Evolutionary conservation across 2,888 invertebrate species (phyloP).

Genomic region (Sclerodermus sp.): DNA sequence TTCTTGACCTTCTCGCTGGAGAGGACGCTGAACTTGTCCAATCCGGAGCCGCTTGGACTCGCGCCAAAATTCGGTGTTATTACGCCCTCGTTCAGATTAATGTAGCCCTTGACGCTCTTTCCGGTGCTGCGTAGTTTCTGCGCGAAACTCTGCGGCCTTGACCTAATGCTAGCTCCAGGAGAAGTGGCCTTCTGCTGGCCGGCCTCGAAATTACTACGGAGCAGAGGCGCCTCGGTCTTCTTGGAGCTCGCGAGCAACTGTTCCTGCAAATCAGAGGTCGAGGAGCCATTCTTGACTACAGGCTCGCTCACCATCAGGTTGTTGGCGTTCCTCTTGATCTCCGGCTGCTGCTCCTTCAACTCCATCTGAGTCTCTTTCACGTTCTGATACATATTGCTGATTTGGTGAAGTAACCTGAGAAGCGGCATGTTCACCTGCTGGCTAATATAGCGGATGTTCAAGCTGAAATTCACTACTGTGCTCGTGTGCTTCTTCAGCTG

Average conservation of each 20-base stretch:
- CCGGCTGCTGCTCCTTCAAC: conserved; percentile 72
- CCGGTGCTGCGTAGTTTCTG: conserved; percentile 84
- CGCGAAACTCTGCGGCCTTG: conserved; percentile 83
- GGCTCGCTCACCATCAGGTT: conserved; percentile 54
- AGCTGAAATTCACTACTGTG: conserved; percentile 86
- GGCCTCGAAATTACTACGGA: conserved; percentile 39
- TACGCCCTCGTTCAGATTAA: conserved; percentile 76
- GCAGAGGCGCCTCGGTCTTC: conserved; percentile 43
- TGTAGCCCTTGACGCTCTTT: conserved; percentile 83
- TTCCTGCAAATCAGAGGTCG: conserved; percentile 68
- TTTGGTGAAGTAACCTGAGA: conserved; percentile 88
- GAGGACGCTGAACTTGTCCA: conserved; percentile 60
- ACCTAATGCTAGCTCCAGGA: conserved; percentile 62
- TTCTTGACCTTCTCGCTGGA: conserved; percentile 58
- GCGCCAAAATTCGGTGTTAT: conserved; percentile 70
- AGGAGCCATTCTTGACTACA: conserved; percentile 65
- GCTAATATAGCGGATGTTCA: conserved; percentile 86
- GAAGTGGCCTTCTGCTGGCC: conserved; percentile 56
- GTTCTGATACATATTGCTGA: conserved; percentile 96
- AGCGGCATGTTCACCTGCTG: conserved; percentile 98
- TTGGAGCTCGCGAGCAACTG: conserved; percentile 60
- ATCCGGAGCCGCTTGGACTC: conserved; percentile 65
- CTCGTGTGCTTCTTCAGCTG: conserved; percentile 90
- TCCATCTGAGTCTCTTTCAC: conserved; percentile 93
- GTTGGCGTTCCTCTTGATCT: conserved; percentile 45